Evolutionary conservation across 92 coral and sea anemone species (phyloP), one percentile per base, ranked within the genome.

Genomic region (Montipora capitata): DNA sequence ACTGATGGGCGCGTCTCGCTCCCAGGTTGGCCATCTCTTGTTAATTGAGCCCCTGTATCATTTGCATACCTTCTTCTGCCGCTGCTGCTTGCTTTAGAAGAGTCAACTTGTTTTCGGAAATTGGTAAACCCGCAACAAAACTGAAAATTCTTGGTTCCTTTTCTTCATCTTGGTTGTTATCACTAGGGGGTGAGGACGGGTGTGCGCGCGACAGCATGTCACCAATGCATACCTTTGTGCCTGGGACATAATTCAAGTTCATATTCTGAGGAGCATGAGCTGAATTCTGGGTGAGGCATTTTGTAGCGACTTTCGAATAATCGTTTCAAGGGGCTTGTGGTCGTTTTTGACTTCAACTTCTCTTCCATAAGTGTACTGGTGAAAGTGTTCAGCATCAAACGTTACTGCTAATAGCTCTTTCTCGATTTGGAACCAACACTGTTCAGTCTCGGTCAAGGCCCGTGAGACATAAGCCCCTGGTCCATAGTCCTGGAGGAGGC

Each of bases 251-350:
- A 70, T 38, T 80, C 40, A 88, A 76, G 66, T 57, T 7, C 3
- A 59, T 52, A 41, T 61, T 73, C 83, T 79, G 44, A 45, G 80
- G n/a, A 69, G 68, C 69, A 87, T 70, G 68, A 52, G 86, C 66
- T 87, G 91, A 43, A 87, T 54, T 72, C 87, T 67, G 11, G 86
- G 84, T 6, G 85, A 78, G 11, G 84, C 84, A 39, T 63, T 64
- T 15, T 59, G 75, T 40, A 77, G 48, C 35, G 90, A 84, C 84
- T 65, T 85, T 63, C 49, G 68, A 42, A 77, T 15, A 42, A 85
- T 85, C 14, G 77, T 77, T 67, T 85, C 77, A 13, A 85, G 84
- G 6, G 90, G 90, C 52, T 85, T 85, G 52, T 85, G 84, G 76
- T 85, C 84, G 20, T 65, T 61, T 15, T 76, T 68, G 15, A 85